A percentile compares a stretch with the other conserved stretches of the same genome.
Conservation (phyloP, 2,113 vertebrate genomes). For the Lampris incognitus region DNA sequence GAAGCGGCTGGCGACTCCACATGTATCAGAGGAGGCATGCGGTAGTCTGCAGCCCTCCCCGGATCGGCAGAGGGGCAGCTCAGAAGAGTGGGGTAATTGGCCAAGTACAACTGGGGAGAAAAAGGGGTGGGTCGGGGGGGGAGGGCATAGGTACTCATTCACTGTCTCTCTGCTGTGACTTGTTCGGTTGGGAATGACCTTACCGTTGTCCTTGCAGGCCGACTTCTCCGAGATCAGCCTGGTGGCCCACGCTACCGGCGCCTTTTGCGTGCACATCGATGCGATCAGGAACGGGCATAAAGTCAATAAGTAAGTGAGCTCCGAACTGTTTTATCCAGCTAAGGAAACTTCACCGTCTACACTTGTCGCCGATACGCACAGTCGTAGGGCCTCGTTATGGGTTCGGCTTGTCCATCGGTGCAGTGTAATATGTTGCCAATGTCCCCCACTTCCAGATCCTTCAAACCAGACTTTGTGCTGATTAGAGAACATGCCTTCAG, state of each 20-base stretch:
- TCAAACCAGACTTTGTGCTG: constrained; percentile 92
- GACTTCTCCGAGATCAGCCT: constrained; percentile 91
- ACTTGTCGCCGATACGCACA: neutral
- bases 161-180: neutral
- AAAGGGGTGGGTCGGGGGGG: too few species aligned
- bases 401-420: neutral
- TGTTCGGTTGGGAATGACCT: neutral
- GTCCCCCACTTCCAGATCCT: constrained; percentile 77
- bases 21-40: too few species aligned
- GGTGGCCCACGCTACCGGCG: constrained; percentile 87
- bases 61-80: too few species aligned
- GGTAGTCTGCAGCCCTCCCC: too few species aligned
- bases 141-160: too few species aligned
- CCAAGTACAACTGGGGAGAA: too few species aligned
- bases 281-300: constrained; percentile 88
- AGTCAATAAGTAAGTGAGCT: constrained; percentile 84
- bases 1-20: too few species aligned
- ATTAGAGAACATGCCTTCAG: constrained; percentile 92
- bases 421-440: constrained; percentile 46
- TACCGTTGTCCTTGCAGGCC: constrained; percentile 77
- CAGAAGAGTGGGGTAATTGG: too few species aligned
- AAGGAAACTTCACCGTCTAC: neutral
- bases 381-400: neutral
- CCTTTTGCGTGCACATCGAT: constrained; percentile 88
- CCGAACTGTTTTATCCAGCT: too few species aligned